Evolutionary conservation across 1,140 invertebrate species (phyloP).

Genomic region (Papilio polytes): DNA sequence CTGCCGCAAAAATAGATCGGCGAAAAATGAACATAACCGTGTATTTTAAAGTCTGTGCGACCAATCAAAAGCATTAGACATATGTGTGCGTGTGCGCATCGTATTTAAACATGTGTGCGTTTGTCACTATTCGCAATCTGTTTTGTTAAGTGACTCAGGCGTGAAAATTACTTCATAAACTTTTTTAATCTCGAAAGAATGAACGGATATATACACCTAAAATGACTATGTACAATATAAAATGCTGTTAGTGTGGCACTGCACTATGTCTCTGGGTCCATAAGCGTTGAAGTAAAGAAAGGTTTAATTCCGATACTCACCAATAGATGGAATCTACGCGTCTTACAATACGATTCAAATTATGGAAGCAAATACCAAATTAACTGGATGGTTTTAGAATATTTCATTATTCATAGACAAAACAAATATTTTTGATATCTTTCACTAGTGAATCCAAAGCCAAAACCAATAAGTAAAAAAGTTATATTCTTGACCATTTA

Average conservation of each 20-base stretch:
- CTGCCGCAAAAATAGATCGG: constrained; percentile 75
- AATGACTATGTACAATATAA: too few relatives aligned
- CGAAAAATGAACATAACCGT: constrained; percentile 77
- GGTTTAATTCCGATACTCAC: not conserved
- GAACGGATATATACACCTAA: not conserved
- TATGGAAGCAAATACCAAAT: not conserved
- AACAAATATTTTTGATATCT: not conserved
- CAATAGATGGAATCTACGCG: not conserved
- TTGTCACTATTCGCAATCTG: constrained; percentile 23
- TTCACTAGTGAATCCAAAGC: not conserved
- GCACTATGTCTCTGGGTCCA: not conserved
- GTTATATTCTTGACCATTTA: too few relatives aligned
- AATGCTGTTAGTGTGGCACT: not conserved
- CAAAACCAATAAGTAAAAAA: not conserved
- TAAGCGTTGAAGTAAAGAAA: not conserved
- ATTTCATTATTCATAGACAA: not conserved
- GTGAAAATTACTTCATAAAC: constrained; percentile 19
- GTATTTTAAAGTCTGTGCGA: constrained; percentile 55
- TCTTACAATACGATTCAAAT: not conserved
- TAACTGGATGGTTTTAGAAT: not conserved
- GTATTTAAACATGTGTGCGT: constrained; percentile 17
- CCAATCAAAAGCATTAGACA: constrained; percentile 52
- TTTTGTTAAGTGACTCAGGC: constrained; percentile 31
- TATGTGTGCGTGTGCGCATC: constrained; percentile 10
- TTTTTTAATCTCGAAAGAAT: not conserved